phyloP scores from a whole-genome alignment of 2,888 invertebrate species.

The Imbricaverruca yamaguchii region DNA sequence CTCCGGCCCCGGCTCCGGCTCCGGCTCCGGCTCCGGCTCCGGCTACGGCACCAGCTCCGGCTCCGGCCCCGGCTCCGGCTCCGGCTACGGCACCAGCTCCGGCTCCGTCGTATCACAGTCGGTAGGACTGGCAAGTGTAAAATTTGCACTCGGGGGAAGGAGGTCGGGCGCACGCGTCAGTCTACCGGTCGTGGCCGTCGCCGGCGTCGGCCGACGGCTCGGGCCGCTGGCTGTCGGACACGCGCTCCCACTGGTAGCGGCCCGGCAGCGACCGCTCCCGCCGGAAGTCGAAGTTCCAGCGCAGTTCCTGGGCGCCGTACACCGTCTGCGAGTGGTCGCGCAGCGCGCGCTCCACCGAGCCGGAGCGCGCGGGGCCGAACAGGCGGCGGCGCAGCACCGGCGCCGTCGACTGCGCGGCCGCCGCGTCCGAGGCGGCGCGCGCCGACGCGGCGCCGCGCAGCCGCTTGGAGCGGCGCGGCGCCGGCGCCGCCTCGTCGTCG shows the following conservation, averaged over 20 bases:
- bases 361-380: background rate
- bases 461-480: constrained; percentile 17
- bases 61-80: background rate
- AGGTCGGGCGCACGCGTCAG: background rate
- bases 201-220: background rate
- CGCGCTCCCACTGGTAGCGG: constrained; percentile 21
- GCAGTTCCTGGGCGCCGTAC: background rate
- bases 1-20: background rate
- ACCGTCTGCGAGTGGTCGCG: background rate
- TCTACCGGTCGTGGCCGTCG: background rate
- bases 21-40: no score
- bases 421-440: background rate
- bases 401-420: background rate
- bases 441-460: background rate
- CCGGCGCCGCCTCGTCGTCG: background rate
- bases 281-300: constrained; percentile 25
- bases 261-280: constrained; percentile 13
- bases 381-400: background rate
- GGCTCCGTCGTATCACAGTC: background rate
- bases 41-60: background rate
- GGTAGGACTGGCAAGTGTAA: constrained; percentile 21
- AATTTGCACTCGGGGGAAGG: background rate
- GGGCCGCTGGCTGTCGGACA: background rate
- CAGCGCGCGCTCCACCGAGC: background rate
- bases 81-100: no score